Evolutionary conservation across 2,797 vertebrate species (phyloP), one percentile per base, ranked within the genome.

Genomic region (Gallinago stenura): DNA sequence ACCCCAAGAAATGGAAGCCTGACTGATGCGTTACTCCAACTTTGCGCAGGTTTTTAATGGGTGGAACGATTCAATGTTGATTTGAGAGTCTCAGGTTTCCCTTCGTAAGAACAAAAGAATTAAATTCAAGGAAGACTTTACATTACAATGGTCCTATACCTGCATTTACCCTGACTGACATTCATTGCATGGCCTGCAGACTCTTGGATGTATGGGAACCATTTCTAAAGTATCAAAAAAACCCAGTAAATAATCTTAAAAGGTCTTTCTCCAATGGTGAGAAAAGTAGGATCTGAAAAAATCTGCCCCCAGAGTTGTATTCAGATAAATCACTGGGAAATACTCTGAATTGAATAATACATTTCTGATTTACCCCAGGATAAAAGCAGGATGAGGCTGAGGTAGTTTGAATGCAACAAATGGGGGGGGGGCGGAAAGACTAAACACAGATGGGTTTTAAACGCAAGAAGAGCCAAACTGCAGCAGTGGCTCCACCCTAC

Each of bases 401-500:
- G 73, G 41, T 15, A 68, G 30, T 33, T 80, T 3, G 0, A 83
- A 46, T 3, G 24, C 60, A 81, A n/a, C 5, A 58, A 61, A 11
- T 7, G 33, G 33, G 39, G 2, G 51, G 28, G 26, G 2, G 10
- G 28, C 10, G 9, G 10, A 8, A 20, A 43, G 28, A 15, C 20
- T 26, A 48, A 66, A n/a, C 33, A 17, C 19, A 12, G 17, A 9
- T 80, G 73, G 26, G 24, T 68, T 91, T 76, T 65, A 71, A 76
- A 22, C 0, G 5, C 69, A 57, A 71, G 56, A 72, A 46, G 24
- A 58, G 37, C 77, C 94, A 92, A 70, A 72, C 12, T 50, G 65
- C 41, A 84, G 83, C 56, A 31, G 53, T 54, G 70, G 94, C 91
- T 94, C 65, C 61, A 51, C 65, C 73, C 31, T 61, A 15, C 12